A percentile compares a stretch with the other conserved stretches of the same genome.
Conservation (phyloP, 2,888 invertebrate species). For the Pristionchus exspectatus region DNA sequence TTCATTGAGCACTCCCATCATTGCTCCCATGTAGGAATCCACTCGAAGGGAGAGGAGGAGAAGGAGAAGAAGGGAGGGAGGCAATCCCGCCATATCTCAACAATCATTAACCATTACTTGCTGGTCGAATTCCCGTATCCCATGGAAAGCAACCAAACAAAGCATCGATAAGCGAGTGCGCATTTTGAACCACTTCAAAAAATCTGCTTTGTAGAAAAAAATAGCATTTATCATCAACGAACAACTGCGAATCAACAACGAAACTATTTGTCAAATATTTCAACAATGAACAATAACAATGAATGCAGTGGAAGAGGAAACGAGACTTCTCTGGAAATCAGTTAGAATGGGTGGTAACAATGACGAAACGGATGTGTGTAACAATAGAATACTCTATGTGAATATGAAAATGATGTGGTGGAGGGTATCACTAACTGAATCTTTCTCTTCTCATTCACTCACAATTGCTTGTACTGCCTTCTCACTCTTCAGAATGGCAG, state of each 20-base stretch:
- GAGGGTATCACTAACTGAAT: background rate
- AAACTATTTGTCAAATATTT: conserved; percentile 54
- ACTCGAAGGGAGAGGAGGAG: background rate
- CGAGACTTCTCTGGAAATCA: conserved; percentile 2
- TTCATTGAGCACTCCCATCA: conserved; percentile 82
- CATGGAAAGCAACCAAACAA: background rate
- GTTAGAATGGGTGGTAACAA: background rate
- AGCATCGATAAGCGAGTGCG: conserved; percentile 26
- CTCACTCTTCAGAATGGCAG: conserved; percentile 66
- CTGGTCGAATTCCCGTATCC: background rate
- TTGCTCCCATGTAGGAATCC: conserved; percentile 78
- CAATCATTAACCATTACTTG: background rate
- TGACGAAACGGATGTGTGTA: conserved; percentile 8
- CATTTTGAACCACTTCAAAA: background rate
- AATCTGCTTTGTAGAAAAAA: background rate
- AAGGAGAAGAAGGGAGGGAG: conserved; percentile 7
- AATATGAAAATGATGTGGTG: background rate
- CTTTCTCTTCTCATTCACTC: conserved; percentile 65
- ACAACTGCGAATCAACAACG: conserved; percentile 39
- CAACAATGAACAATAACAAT: conserved; percentile 56
- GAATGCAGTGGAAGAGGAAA: background rate
- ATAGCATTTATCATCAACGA: conserved; percentile 4
- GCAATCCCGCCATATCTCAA: background rate
- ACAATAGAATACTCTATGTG: background rate
- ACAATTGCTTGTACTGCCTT: conserved; percentile 72